Base-by-base conservation (phyloP, 2,888 invertebrate species). In the Alviniconcha strummeri region DNA sequence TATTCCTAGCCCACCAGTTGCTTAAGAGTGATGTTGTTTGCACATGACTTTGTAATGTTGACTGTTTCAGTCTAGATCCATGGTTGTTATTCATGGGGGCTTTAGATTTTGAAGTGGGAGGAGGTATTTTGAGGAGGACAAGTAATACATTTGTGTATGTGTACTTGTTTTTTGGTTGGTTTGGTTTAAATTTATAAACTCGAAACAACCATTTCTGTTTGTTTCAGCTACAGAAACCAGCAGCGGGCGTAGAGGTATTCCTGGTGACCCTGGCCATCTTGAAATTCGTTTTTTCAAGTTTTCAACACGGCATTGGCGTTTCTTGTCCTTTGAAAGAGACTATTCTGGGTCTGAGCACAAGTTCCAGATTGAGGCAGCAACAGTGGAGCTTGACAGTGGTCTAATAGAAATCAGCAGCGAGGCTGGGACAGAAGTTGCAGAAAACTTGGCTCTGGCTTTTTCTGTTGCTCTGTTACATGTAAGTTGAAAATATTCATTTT, bases 391-490 rank as follows among this genome's bases (percentile, higher is more conserved):
- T 67, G 90, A 90, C 86, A 88, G 88, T 52, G 92, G 92, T 13
- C 88, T 87, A 80, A 89, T 93, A 52, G 88, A 88, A 17, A 87
- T 91, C 36, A 82, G 82, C 67, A 64, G 82, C 17, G 87, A 87
- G 4, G 87, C 86, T 15, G 81, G 86, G 78, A 81, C 85, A 55
- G 91, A 93, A 84, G 93, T 94, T 19, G 94, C 94, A 5, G 94
- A 94, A 89, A 93, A 94, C 84, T 89, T 94, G 15, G 94, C 94
- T 67, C 88, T 93, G 83, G 93, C 94, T 69, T 94, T 94, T 90
- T 92, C 93, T 80, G 93, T 94, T 8, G 92, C 94, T 19, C 91
- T 94, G 4, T 91, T 94, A n/a, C 94, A 94, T 88, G 94, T 94
- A 71, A 82, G 78, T 67, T 82, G 5, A 13, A 15, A 36, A 36